Evolutionary conservation across 2,113 vertebrate species (phyloP).

Genomic region (Mustela lutreola): DNA sequence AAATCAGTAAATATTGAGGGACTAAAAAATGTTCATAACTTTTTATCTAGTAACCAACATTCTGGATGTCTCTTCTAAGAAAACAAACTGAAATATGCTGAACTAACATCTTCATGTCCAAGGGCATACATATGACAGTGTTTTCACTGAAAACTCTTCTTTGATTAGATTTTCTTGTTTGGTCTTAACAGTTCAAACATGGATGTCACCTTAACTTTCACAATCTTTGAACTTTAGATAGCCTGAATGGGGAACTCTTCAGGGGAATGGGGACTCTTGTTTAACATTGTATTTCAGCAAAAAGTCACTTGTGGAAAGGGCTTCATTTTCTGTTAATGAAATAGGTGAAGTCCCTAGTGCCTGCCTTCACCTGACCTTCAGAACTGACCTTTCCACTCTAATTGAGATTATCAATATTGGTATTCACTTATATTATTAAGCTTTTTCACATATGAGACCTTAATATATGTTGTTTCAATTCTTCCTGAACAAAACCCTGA

Average conservation of each 20-base stretch:
- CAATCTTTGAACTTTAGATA: background rate
- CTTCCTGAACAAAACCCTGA: background rate
- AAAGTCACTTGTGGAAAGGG: background rate
- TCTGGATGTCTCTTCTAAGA: background rate
- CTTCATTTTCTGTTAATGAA: background rate
- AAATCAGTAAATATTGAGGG: background rate
- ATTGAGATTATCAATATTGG: background rate
- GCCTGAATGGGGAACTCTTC: background rate
- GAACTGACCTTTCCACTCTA: background rate
- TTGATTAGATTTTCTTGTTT: background rate
- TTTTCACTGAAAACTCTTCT: background rate
- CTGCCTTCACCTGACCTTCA: background rate
- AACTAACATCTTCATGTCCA: background rate
- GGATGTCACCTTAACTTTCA: background rate
- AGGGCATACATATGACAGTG: background rate
- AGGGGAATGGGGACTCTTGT: background rate
- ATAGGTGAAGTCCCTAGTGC: background rate
- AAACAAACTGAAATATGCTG: background rate
- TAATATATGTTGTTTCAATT: background rate
- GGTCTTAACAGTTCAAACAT: background rate
- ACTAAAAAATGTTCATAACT: background rate
- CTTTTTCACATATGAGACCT: background rate
- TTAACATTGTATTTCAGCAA: background rate
- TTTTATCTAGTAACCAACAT: background rate
- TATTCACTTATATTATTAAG: background rate